Evolutionary conservation across 2,888 invertebrate species (phyloP).

Genomic region (Volucella zonaria): DNA sequence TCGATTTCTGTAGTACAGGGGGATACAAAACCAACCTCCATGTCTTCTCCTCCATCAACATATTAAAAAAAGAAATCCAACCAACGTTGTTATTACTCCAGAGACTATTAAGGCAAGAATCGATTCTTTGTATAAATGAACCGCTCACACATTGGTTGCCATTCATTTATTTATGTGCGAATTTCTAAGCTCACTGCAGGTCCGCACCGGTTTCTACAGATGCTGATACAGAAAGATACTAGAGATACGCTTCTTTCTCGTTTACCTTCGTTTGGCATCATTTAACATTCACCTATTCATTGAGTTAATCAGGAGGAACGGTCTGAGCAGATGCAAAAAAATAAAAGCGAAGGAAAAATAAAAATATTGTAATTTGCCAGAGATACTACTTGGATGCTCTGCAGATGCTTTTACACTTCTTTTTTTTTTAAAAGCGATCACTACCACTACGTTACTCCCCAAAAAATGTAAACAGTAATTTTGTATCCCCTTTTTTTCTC

Average conservation of each 20-base stretch:
- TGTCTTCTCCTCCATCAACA: conserved; percentile 29
- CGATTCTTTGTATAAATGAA: conserved; percentile 64
- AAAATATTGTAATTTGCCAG: conserved; percentile 58
- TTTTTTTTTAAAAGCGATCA: conserved; percentile 20
- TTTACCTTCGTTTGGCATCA: conserved; percentile 54
- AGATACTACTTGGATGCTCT: conserved; percentile 3
- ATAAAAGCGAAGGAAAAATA: background rate
- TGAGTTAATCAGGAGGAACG: conserved; percentile 68
- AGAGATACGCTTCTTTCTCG: background rate
- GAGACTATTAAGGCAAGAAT: conserved; percentile 42
- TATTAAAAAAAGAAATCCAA: conserved; percentile 11
- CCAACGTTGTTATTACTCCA: background rate
- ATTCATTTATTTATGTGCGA: conserved; percentile 67
- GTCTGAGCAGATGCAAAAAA: conserved; percentile 16
- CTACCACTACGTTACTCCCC: background rate
- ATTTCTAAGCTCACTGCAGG: conserved; percentile 47
- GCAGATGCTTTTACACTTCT: conserved; percentile 5
- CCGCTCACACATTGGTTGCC: conserved; percentile 53
- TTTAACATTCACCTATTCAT: conserved; percentile 70
- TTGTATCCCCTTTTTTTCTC: background rate
- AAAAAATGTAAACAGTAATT: conserved; percentile 58
- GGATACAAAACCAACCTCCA: conserved; percentile 49
- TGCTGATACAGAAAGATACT: conserved; percentile 56
- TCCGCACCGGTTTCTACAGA: conserved; percentile 57
- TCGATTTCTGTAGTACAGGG: conserved; percentile 12